Conservation (phyloP, 2,888 invertebrate species). For the Drosophila koepferae region DNA sequence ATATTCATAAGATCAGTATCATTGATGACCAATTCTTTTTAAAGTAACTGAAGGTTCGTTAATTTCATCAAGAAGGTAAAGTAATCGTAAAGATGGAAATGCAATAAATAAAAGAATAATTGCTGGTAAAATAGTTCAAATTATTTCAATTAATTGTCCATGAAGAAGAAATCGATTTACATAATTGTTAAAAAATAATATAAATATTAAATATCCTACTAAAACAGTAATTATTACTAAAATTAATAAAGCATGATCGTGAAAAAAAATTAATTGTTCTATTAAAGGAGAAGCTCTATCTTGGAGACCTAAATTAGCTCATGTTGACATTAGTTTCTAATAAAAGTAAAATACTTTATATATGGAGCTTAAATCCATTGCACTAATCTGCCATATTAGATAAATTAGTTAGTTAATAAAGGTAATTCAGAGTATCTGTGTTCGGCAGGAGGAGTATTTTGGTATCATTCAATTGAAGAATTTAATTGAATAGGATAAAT, state of each 20-base stretch:
- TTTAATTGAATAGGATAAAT: neutral
- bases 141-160: constrained; percentile 88
- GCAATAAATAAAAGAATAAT: constrained; percentile 88
- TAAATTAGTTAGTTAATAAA: constrained; percentile 87
- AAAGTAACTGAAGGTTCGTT: constrained; percentile 87
- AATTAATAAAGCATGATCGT: constrained; percentile 88
- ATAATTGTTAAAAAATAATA: constrained; percentile 87
- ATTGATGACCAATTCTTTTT: constrained; percentile 85
- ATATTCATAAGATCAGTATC: constrained; percentile 1
- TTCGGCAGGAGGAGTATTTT: constrained; percentile 85
- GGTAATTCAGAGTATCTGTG: constrained; percentile 88
- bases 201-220: constrained; percentile 87
- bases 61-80: constrained; percentile 88
- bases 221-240: constrained; percentile 88
- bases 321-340: constrained; percentile 87
- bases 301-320: constrained; percentile 87
- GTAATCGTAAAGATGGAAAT: constrained; percentile 87
- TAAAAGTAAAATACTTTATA: constrained; percentile 88
- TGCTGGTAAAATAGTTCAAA: constrained; percentile 88
- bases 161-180: constrained; percentile 87
- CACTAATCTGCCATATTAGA: constrained; percentile 88
- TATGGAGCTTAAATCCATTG: constrained; percentile 89
- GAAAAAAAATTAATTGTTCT: constrained; percentile 89
- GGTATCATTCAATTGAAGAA: constrained; percentile 88
- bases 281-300: constrained; percentile 88